These are phyloP conservation scores for Lithosia quadra DNA, from an alignment of 2,888 invertebrate genomes.

Conservation along the genomic window DNA sequence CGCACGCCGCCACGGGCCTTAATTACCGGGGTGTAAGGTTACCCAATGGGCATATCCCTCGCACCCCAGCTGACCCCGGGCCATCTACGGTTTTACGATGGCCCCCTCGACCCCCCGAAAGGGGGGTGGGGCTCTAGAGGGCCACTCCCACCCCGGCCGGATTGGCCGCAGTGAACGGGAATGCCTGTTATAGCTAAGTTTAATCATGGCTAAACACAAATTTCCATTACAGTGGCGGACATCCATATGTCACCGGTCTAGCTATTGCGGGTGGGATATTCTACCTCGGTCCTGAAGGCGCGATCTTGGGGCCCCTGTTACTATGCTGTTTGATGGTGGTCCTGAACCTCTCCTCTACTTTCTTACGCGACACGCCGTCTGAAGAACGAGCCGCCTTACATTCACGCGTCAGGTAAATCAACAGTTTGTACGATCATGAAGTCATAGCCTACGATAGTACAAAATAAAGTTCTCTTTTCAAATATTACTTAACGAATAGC, in stretches of 20 bases:
- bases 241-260: conserved; percentile 98
- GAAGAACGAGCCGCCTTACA: conserved; percentile 86
- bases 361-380: conserved; percentile 89
- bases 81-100: no score
- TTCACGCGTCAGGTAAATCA: conserved; percentile 82
- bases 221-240: conserved; percentile 91
- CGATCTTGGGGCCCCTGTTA: conserved; percentile 97
- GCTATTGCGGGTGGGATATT: conserved; percentile 99
- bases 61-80: no score
- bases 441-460: conserved; percentile 23
- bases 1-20: no score
- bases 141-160: no score
- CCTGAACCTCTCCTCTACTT: conserved; percentile 92
- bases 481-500: background rate
- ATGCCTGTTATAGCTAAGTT: no score
- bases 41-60: no score
- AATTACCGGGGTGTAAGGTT: no score
- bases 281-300: conserved; percentile 98
- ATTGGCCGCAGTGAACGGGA: no score
- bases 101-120: no score
- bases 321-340: conserved; percentile 98
- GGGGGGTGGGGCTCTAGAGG: no score
- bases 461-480: conserved; percentile 8
- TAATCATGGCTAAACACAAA: background rate
- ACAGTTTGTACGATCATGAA: conserved; percentile 14